Evolutionary conservation across 2,113 vertebrate species (phyloP).

Genomic region (Lagopus leucura): DNA sequence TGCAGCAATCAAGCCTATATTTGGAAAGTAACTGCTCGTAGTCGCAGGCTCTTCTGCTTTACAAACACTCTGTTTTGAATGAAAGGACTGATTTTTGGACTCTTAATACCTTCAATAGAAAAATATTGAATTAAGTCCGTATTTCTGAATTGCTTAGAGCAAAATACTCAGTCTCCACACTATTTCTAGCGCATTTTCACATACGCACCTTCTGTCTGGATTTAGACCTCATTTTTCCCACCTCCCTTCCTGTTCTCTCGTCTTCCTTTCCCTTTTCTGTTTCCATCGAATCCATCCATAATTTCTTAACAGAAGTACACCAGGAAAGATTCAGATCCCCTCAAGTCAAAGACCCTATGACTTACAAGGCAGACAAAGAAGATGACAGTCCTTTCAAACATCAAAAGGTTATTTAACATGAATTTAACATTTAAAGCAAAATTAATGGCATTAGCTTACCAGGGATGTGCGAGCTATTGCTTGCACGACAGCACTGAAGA

Average conservation of each 20-base stretch:
- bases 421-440: not conserved
- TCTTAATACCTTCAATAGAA: constrained; percentile 9
- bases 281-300: not conserved
- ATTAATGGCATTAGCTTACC: constrained; percentile 77
- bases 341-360: not conserved
- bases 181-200: not conserved
- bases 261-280: not conserved
- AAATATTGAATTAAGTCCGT: not conserved
- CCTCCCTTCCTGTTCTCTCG: not conserved
- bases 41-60: constrained; percentile 20
- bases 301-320: not conserved
- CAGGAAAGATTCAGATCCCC: not conserved
- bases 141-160: constrained; percentile 18
- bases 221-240: not conserved
- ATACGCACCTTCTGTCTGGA: not conserved
- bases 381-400: not conserved
- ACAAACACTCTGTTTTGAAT: constrained; percentile 22
- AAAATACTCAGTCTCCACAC: not conserved
- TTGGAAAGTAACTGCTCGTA: constrained; percentile 47
- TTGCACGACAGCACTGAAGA: constrained; percentile 90
- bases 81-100: constrained; percentile 14
- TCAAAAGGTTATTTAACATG: not conserved
- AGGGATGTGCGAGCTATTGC: constrained; percentile 87
- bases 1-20: constrained; percentile 6
- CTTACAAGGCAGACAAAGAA: not conserved